These are phyloP conservation scores for Patella pellucida DNA, from an alignment of 2,888 invertebrate species.

Conservation along the genomic window DNA sequence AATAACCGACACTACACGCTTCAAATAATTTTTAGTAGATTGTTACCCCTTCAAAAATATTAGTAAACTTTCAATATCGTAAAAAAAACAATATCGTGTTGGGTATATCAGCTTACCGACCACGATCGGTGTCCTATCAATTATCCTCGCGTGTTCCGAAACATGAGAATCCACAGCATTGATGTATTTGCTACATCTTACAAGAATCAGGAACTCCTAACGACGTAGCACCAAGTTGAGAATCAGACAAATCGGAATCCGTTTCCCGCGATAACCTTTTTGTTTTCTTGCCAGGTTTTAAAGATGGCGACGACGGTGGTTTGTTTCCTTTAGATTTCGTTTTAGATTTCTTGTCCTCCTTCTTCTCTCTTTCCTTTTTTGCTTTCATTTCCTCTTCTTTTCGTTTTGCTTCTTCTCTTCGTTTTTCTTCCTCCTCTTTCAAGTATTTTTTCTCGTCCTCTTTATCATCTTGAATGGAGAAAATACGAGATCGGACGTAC, in stretches of 20 bases:
- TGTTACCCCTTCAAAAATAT: too few relatives aligned
- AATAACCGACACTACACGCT: too few relatives aligned
- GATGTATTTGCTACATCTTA: not conserved
- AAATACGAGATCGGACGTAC: conserved; percentile 56
- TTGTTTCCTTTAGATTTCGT: not conserved
- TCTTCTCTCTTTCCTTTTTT: not conserved
- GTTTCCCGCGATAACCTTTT: not conserved
- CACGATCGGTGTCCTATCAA: too few relatives aligned
- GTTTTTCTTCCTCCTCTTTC: conserved; percentile 6
- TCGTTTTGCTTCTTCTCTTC: not conserved
- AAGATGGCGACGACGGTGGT: not conserved
- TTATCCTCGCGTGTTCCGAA: not conserved
- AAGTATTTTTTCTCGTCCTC: conserved; percentile 36
- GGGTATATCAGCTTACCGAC: too few relatives aligned
- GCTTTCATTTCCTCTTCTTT: conserved; percentile 1
- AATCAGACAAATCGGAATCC: not conserved
- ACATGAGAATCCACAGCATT: not conserved
- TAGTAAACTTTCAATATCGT: too few relatives aligned
- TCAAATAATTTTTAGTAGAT: too few relatives aligned
- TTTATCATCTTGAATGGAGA: conserved; percentile 58
- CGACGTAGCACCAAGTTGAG: not conserved
- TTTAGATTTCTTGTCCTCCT: not conserved
- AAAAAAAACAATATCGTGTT: too few relatives aligned
- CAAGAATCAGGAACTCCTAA: not conserved
- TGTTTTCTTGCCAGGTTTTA: not conserved